phyloP scores from a whole-genome alignment of 1,140 invertebrate genomes.

The Gonatopus flavifemur region DNA sequence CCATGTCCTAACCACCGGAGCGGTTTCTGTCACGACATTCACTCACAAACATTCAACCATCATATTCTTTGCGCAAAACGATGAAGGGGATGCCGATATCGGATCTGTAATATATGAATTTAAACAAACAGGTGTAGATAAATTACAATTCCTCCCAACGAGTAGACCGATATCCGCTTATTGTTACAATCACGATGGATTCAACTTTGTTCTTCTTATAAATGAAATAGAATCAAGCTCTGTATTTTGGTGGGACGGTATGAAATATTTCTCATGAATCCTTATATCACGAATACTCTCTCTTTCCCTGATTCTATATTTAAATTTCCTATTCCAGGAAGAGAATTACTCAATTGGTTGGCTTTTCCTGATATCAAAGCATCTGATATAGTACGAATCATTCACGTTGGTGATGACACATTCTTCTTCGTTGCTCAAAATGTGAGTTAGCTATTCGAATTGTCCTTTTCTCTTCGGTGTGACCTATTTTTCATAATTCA shows the following conservation, averaged over 20 bases:
- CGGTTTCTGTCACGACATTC: slow-evolving; percentile 26
- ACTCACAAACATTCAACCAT: slow-evolving; percentile 26
- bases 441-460: slow-evolving; percentile 14
- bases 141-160: slow-evolving; percentile 26
- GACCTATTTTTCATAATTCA: not conserved
- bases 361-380: slow-evolving; percentile 20
- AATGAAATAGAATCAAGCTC: slow-evolving; percentile 18
- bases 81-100: not conserved
- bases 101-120: slow-evolving; percentile 34
- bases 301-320: not conserved
- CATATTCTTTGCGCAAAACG: slow-evolving; percentile 29
- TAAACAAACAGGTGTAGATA: slow-evolving; percentile 8
- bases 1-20: slow-evolving; percentile 16
- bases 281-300: not conserved
- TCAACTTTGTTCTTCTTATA: slow-evolving; percentile 25
- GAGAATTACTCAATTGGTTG: slow-evolving; percentile 29
- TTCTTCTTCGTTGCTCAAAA: slow-evolving; percentile 26
- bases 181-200: slow-evolving; percentile 21
- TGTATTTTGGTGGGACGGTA: slow-evolving; percentile 37
- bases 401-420: slow-evolving; percentile 24
- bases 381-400: slow-evolving; percentile 14
- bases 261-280: slow-evolving; percentile 1
- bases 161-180: slow-evolving; percentile 23
- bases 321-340: slow-evolving; percentile 16
- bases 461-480: not conserved